These are phyloP conservation scores for Dipus sagitta DNA, from an alignment of 2,797 vertebrate genomes.

Conservation along the genomic window DNA sequence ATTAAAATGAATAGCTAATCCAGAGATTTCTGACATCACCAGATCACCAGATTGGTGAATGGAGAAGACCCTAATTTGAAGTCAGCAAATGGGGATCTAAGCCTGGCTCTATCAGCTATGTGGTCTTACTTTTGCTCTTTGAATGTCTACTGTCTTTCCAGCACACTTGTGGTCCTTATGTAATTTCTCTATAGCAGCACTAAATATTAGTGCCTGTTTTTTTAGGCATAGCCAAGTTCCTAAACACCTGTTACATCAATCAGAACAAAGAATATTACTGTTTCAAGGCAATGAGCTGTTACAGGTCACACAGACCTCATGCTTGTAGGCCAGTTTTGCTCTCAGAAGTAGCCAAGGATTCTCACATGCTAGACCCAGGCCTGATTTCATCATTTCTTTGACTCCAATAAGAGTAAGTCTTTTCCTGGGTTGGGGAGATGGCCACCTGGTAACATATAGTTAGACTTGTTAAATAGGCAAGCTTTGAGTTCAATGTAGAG, in stretches of 20 bases:
- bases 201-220: not conserved
- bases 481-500: too few relatives aligned
- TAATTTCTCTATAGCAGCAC: not conserved
- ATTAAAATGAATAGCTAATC: not conserved
- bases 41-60: not conserved
- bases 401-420: not conserved
- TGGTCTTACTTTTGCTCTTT: not conserved
- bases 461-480: too few relatives aligned
- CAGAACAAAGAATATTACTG: not conserved
- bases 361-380: rapidly evolving
- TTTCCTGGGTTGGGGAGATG: too few relatives aligned
- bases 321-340: not conserved
- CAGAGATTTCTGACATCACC: not conserved
- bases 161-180: too few relatives aligned
- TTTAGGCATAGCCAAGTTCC: not conserved
- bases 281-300: not conserved
- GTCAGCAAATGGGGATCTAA: not conserved
- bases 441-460: too few relatives aligned
- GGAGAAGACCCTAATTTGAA: not conserved
- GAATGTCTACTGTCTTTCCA: not conserved
- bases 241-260: not conserved
- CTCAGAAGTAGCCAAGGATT: not conserved
- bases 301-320: not conserved
- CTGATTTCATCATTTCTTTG: not conserved
- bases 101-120: not conserved